phyloP scores from a whole-genome alignment of 2,113 vertebrate genomes.

The Pholis gunnellus region DNA sequence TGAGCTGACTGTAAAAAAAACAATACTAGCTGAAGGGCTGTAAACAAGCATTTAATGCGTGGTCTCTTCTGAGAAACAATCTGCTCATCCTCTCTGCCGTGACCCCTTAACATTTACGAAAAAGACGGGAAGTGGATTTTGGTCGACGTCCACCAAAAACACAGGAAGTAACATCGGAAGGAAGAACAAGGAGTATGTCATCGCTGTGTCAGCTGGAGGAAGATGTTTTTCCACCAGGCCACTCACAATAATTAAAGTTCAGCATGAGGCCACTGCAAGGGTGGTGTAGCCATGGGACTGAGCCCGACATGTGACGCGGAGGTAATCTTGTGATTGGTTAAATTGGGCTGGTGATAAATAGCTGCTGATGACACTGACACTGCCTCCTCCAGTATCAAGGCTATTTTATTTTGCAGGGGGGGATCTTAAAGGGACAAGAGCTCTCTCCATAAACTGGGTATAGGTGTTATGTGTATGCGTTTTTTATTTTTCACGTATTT shows the following conservation, averaged over 20 bases:
- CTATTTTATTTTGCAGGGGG: slow-evolving; percentile 21
- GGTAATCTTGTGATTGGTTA: slow-evolving; percentile 33
- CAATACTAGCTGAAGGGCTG: slow-evolving; percentile 2
- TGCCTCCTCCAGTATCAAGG: slow-evolving; percentile 2
- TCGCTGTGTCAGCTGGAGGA: slow-evolving; percentile 46
- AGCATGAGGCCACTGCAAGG: slow-evolving; percentile 48
- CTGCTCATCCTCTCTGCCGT: slow-evolving; percentile 5
- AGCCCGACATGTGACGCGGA: slow-evolving; percentile 34
- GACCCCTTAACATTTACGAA: slow-evolving; percentile 38
- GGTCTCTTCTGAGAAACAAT: slow-evolving; percentile 30
- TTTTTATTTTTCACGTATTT: no score
- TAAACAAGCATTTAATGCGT: slow-evolving; percentile 3
- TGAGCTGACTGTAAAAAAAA: slow-evolving; percentile 43
- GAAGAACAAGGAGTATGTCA: slow-evolving; percentile 39
- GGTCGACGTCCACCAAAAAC: slow-evolving; percentile 54
- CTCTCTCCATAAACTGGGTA: background rate
- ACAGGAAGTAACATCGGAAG: slow-evolving; percentile 51
- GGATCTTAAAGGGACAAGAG: slow-evolving; percentile 4
- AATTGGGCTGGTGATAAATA: slow-evolving; percentile 33
- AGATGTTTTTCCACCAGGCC: slow-evolving; percentile 52
- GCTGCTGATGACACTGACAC: slow-evolving; percentile 23
- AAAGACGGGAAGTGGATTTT: slow-evolving; percentile 50
- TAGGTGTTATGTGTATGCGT: background rate
- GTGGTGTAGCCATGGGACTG: slow-evolving; percentile 26
- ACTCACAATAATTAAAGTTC: slow-evolving; percentile 73